These are phyloP conservation scores for Eurytoma adleriae DNA, from an alignment of 2,888 invertebrate genomes.

Conservation along the genomic window DNA sequence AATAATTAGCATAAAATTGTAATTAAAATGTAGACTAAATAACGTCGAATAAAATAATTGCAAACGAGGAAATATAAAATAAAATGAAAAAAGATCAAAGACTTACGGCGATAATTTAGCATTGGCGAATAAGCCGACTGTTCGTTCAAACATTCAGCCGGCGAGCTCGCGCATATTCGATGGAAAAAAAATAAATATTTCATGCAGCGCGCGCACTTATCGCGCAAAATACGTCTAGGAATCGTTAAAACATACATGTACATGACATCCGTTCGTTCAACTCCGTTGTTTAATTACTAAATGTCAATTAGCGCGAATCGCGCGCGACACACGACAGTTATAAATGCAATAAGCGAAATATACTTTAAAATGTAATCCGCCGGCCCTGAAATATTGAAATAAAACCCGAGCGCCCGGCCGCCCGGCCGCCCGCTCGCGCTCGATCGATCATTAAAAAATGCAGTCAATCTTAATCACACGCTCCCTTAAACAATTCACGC, in stretches of 20 bases:
- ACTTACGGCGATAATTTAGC: slow-evolving; percentile 33
- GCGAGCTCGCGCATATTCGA: slow-evolving; percentile 18
- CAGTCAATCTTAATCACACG: slow-evolving; percentile 56
- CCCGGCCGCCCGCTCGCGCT: background rate
- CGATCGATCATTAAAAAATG: slow-evolving; percentile 52
- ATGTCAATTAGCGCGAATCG: slow-evolving; percentile 55
- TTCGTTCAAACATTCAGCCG: background rate
- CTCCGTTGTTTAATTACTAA: slow-evolving; percentile 56
- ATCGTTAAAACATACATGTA: slow-evolving; percentile 54
- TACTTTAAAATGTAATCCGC: slow-evolving; percentile 51
- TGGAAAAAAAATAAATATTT: slow-evolving; percentile 48
- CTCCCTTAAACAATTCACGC: slow-evolving; percentile 42
- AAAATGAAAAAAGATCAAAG: slow-evolving; percentile 20
- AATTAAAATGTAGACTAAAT: slow-evolving; percentile 2
- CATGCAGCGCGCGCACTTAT: slow-evolving; percentile 22
- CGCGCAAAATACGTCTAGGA: slow-evolving; percentile 37
- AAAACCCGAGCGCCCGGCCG: slow-evolving; percentile 5
- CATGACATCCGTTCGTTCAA: slow-evolving; percentile 49
- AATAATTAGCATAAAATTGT: background rate
- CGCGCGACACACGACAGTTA: slow-evolving; percentile 51
- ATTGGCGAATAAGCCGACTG: background rate
- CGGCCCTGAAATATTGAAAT: slow-evolving; percentile 49
- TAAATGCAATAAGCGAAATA: slow-evolving; percentile 56
- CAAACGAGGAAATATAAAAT: background rate
- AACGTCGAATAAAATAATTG: background rate